phyloP scores from a whole-genome alignment of 2,888 invertebrate species.

The Lagria hirta region DNA sequence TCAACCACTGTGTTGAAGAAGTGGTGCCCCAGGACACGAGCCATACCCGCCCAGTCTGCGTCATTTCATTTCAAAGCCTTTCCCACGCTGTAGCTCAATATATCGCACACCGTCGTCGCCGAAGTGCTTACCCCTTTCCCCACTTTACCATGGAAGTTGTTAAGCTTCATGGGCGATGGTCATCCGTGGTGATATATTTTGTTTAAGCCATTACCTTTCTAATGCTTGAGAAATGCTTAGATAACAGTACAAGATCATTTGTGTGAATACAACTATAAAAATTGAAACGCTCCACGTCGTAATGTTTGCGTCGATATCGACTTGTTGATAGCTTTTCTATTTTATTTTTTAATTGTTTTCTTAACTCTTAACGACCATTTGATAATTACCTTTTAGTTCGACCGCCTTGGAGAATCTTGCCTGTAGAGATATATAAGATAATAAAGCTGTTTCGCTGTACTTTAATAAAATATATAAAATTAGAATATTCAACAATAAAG shows the following conservation, averaged over 20 bases:
- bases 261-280: conserved; percentile 14
- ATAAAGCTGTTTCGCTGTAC: too few species aligned
- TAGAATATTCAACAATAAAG: too few species aligned
- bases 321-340: conserved; percentile 2
- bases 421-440: too few species aligned
- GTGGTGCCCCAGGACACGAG: conserved; percentile 30
- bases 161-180: conserved; percentile 23
- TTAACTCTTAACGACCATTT: too few species aligned
- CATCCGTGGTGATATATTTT: conserved; percentile 30
- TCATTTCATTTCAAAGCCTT: conserved; percentile 41
- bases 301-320: conserved; percentile 3
- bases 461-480: too few species aligned
- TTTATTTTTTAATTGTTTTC: too few species aligned
- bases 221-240: conserved; percentile 29
- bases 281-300: conserved; percentile 8
- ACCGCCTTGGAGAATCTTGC: too few species aligned
- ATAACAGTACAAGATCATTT: conserved; percentile 34
- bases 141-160: conserved; percentile 14
- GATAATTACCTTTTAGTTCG: too few species aligned
- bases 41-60: conserved; percentile 34
- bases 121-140: conserved; percentile 16
- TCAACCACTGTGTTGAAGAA: too few species aligned
- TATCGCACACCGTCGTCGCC: conserved; percentile 35
- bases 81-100: conserved; percentile 40
- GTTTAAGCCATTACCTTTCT: conserved; percentile 28